Evolutionary conservation across 2,113 vertebrate species (phyloP), one percentile per base, ranked within the genome.

Genomic region (Collichthys lucidus): DNA sequence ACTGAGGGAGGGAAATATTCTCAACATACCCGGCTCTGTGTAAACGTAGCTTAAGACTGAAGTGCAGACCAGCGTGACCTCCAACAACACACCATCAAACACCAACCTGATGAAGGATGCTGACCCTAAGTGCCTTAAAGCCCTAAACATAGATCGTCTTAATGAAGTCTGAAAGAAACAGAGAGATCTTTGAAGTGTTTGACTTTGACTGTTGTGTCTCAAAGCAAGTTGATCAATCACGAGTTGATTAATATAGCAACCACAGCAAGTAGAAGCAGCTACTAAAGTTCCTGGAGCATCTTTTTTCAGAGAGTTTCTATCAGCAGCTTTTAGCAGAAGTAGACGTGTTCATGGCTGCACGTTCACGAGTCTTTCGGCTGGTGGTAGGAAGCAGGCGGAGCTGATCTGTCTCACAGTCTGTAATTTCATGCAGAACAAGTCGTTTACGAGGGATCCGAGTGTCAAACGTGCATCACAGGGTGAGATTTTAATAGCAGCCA

Each of bases 341-440:
- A 20, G 24, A 50, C 1, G 17, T 29, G 2, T 20, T 20, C 4
- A 5, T 1, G 40, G 35, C 67, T 64, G 57, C 55, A 26, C 22
- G 5, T 19, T 60, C 22, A 52, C 24, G 66, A 82, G 26, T 4
- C 62, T 52, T 53, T 60, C 44, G 78, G 69, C 62, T 72, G 70
- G 35, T 44, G 35, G 35, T 26, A n/a, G 66, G 81, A 79, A 57
- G 29, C 82, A 73, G 81, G 74, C 20, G 47, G 68, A 67, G 50
- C 75, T 10, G n/a, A 44, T 40, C 35, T 35, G 78, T 74, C 78
- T 73, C 40, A 19, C 68, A 26, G 14, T 62, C 77, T 76, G 46
- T 60, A 53, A 66, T 80, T 66, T 40, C 66, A 19, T 29, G 65
- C 74, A 65, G 74, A 65, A 42, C 55, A 3, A 62, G 31, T 35